These are phyloP conservation scores for Ptychadena robeensis DNA, from an alignment of 2,797 vertebrate species.

Conservation along the genomic window DNA sequence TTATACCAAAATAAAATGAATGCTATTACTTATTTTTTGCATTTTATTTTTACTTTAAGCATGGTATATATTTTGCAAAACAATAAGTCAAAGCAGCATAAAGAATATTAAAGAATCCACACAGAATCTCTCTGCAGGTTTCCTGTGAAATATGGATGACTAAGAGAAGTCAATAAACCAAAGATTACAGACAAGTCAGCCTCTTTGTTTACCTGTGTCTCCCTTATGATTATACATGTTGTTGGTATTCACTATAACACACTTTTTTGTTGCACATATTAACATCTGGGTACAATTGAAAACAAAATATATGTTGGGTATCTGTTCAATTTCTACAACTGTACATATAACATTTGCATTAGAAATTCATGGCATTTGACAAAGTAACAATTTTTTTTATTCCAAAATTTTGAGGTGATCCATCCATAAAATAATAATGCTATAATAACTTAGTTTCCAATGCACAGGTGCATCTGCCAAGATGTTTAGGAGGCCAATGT, in stretches of 20 bases:
- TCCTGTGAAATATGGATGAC: constrained; percentile 40
- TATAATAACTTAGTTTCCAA: too few relatives aligned
- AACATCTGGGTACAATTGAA: constrained; percentile 13
- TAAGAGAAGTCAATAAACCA: constrained; percentile 44
- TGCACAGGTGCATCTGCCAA: too few relatives aligned
- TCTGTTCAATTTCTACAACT: too few relatives aligned
- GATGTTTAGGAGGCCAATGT: too few relatives aligned
- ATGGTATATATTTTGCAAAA: constrained; percentile 15
- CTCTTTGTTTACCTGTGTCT: constrained; percentile 1
- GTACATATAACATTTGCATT: too few relatives aligned
- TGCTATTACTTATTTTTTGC: neutral
- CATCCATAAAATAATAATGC: too few relatives aligned
- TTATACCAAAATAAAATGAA: neutral
- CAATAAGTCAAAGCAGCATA: neutral
- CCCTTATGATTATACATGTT: constrained; percentile 31
- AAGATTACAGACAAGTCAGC: constrained; percentile 21
- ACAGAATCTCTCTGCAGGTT: constrained; percentile 25
- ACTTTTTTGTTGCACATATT: neutral
- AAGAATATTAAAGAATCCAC: neutral
- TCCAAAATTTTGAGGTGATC: too few relatives aligned
- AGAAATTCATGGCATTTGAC: too few relatives aligned
- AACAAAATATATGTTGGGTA: too few relatives aligned
- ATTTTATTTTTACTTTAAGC: neutral
- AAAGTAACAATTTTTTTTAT: too few relatives aligned
- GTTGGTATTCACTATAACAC: constrained; percentile 20